Percentiles rank a stretch among this genome's conserved stretches.
phyloP scores from a whole-genome alignment of 2,888 invertebrate species.

The Torymus tubicola region DNA sequence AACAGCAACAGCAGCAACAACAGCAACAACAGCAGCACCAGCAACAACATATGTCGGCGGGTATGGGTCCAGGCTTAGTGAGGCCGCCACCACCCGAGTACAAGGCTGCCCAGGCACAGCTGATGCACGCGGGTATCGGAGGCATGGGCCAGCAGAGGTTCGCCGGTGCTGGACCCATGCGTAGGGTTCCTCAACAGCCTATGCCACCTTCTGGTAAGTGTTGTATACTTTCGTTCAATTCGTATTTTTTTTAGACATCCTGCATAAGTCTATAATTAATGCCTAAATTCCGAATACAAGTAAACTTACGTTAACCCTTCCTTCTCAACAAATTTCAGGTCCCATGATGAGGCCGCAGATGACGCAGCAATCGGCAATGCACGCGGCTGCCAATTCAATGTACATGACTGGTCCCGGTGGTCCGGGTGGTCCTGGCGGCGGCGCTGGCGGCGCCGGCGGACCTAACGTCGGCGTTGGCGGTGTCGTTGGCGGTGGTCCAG shows the following conservation, averaged over 20 bases:
- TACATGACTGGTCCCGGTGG: conserved; percentile 72
- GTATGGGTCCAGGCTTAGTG: conserved; percentile 75
- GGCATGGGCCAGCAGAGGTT: conserved; percentile 76
- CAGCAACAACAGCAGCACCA: conserved; percentile 76
- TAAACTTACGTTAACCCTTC: not conserved
- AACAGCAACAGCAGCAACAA: conserved; percentile 75
- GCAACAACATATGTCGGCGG: conserved; percentile 76
- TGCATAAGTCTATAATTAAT: not conserved
- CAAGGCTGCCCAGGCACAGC: conserved; percentile 83
- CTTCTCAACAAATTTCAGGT: conserved; percentile 74
- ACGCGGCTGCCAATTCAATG: conserved; percentile 75
- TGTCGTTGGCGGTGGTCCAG: not conserved
- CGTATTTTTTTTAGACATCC: not conserved
- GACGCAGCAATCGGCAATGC: conserved; percentile 78
- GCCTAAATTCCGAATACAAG: not conserved
- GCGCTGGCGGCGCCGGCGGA: conserved; percentile 59
- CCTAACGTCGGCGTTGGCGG: not conserved
- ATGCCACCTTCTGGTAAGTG: conserved; percentile 83
- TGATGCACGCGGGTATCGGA: conserved; percentile 78
- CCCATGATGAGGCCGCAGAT: conserved; percentile 84
- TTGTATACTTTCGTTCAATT: too few relatives aligned
- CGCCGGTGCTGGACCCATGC: conserved; percentile 79
- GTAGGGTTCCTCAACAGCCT: conserved; percentile 84
- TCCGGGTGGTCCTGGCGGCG: conserved; percentile 62
- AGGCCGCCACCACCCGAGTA: conserved; percentile 92